Base-by-base conservation (phyloP, 2,888 invertebrate genomes). In the Corythucha ciliata region DNA sequence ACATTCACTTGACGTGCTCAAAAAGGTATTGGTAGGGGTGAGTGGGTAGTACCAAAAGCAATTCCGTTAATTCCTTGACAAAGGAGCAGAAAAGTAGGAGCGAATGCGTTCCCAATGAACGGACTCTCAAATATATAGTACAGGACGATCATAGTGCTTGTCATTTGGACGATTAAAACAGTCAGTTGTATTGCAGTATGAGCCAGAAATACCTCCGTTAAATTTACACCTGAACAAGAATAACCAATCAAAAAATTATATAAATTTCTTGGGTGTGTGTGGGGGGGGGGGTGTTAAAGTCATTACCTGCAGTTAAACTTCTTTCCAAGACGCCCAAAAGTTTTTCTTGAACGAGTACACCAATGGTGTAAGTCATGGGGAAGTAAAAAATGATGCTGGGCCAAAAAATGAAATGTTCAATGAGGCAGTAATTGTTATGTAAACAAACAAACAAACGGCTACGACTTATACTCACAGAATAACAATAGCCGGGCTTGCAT, bases 401-500 rank as follows among this genome's bases (percentile, higher is more conserved):
- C 41, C 26, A 18, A 22, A 52, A 51, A 46, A 44, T 42, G 39
- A 49, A 24, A 12, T 24, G 24, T 8, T 14, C 16, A 12, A 22
- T 16, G 22, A 10, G 8, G 10, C 7, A 41, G 10, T 22, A 41
- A 12, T 8, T 7, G 7, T 41, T 16, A 41, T 7, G 41, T 7
- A 22, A 7, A 10, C 10, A 22, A 41, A 41, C 12, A 37, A 37
- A 39, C 5, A n/a, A 25, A 10, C 2, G 22, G 18, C 12, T 20
- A 48, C 20, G 16, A 25, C 8, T 26, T 39, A 16, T 18, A 47
- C 57, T 79, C 69, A 88, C 86, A 84, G 81, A 59, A 90, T 72
- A 58, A 91, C 76, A 42, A 87, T 79, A 6, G 86, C 85, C 0
- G 91, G 90, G 0, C 85, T 84, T 75, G 90, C 83, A 66, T 84